Conservation (phyloP, 2,797 vertebrate genomes). For the Muscicapa striata region DNA sequence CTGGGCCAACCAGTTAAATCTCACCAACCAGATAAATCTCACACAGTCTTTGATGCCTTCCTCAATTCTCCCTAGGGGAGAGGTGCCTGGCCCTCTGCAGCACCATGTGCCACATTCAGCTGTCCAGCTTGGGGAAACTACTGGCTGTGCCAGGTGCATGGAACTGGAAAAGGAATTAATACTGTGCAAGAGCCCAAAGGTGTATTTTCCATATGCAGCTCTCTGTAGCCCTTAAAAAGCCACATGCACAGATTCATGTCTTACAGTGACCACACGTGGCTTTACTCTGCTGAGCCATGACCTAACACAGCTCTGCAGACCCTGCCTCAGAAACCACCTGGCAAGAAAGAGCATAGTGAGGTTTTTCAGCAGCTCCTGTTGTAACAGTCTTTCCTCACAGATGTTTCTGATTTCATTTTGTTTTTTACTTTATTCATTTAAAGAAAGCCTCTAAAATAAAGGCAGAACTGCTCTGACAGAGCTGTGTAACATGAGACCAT, state of each 20-base stretch:
- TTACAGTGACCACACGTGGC: accelerated
- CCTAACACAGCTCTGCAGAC: not conserved
- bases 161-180: not conserved
- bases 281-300: not conserved
- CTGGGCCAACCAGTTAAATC: not conserved
- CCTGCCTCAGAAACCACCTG: not conserved
- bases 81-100: not conserved
- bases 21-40: not conserved
- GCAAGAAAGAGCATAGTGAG: not conserved
- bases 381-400: not conserved
- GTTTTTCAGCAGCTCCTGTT: not conserved
- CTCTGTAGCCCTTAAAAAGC: not conserved
- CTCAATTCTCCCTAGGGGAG: not conserved
- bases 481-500: not conserved
- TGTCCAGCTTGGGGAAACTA: not conserved
- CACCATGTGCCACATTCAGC: not conserved
- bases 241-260: accelerated
- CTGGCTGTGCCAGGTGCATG: not conserved
- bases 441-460: not conserved
- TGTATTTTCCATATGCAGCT: not conserved
- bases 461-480: not conserved
- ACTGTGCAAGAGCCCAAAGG: not conserved
- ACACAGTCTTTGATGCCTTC: accelerated
- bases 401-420: not conserved
- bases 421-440: not conserved